phyloP scores from a whole-genome alignment of 2,113 vertebrate species.

The Picathartes gymnocephalus region DNA sequence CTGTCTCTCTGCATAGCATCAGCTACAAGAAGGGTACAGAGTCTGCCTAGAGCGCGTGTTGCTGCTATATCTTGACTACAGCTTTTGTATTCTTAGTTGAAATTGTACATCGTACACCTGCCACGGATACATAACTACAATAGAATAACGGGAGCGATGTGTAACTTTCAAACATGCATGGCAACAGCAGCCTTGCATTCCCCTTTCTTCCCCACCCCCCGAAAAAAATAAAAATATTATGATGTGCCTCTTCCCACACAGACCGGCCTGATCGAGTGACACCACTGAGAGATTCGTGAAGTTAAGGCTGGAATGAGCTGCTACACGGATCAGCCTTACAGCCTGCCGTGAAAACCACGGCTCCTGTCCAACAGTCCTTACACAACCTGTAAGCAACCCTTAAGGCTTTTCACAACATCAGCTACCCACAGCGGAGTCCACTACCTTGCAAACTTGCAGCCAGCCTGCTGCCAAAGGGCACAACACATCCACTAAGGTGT shows the following conservation, averaged over 20 bases:
- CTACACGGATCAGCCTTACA: neutral
- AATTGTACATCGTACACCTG: slow-evolving; percentile 52
- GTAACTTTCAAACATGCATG: slow-evolving; percentile 17
- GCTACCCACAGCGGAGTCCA: slow-evolving; percentile 67
- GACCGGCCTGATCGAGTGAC: neutral
- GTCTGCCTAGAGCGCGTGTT: slow-evolving; percentile 38
- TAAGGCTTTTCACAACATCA: slow-evolving; percentile 73
- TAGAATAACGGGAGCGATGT: slow-evolving; percentile 19
- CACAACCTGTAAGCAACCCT: slow-evolving; percentile 31
- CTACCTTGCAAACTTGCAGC: slow-evolving; percentile 55
- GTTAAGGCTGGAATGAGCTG: neutral
- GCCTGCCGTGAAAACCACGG: neutral
- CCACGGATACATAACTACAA: slow-evolving; percentile 37
- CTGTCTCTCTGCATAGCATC: slow-evolving; percentile 47
- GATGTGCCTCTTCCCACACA: neutral
- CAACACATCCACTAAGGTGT: slow-evolving; percentile 55
- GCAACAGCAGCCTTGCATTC: neutral
- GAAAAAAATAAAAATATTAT: neutral
- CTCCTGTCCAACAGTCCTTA: neutral
- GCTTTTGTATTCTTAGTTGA: slow-evolving; percentile 33
- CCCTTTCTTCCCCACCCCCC: neutral
- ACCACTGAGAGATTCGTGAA: neutral
- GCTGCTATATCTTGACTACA: slow-evolving; percentile 43
- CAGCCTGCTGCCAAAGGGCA: slow-evolving; percentile 58
- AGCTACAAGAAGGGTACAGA: slow-evolving; percentile 50